Evolutionary conservation across 2,888 invertebrate genomes (phyloP), one percentile per base, ranked within the genome.

Genomic region (Campoplex capitator): DNA sequence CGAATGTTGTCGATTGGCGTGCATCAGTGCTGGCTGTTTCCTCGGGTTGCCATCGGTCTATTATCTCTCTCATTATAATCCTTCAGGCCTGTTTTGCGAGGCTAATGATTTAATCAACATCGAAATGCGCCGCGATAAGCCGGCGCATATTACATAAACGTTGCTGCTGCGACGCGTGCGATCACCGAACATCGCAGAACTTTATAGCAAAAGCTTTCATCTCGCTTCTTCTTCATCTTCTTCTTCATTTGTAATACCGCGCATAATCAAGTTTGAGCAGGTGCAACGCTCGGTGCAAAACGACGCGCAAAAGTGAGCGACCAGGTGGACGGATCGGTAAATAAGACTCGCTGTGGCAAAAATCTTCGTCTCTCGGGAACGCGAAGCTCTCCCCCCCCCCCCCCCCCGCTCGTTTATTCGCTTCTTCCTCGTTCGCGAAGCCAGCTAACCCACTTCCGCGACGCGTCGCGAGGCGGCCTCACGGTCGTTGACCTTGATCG

Each of bases 371-470:
- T 42, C 45, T 62, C 28, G 1, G 62, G 74, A 82, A 75, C 79
- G 82, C 71, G 87, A 87, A 54, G 54, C 51, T 42, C n/a, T n/a
- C n/a, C n/a, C n/a, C n/a, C n/a, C n/a, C n/a, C n/a, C n/a, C n/a
- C n/a, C n/a, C n/a, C 68, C 23, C 68, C 23, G 42, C 48, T 75
- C 77, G 75, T 51, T 78, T n/a, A 71, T 68, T 65, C 79, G 83
- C 89, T 90, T 90, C 90, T 23, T 23, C 23, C 90, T 89, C 89
- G 84, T 90, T 87, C 83, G 82, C 84, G 76, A 84, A 85, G 88
- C 86, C 88, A 88, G 88, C 74, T 90, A 89, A 90, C 90, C 90
- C 87, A 90, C 89, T 90, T 90, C 75, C 84, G 45, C 67, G 80
- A 74, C 67, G 38, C 73, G 81, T 78, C 68, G 62, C 58, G 74